A percentile compares a stretch with the other conserved stretches of the same genome.
phyloP scores from a whole-genome alignment of 2,113 vertebrate species.

The Triplophysa siluroides region DNA sequence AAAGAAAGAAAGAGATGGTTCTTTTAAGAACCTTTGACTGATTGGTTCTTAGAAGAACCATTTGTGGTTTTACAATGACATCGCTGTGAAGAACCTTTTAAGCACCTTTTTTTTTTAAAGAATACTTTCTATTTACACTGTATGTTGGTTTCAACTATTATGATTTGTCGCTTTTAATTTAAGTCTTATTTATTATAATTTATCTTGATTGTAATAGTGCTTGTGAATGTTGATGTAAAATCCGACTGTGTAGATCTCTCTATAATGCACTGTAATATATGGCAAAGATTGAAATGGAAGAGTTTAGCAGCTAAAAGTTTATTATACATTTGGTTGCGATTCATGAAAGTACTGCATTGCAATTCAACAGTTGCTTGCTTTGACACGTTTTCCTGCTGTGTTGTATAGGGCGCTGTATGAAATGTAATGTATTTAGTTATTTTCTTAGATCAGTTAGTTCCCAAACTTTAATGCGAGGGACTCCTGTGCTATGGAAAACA shows the following conservation, averaged over 20 bases:
- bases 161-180: not conserved
- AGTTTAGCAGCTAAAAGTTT: not conserved
- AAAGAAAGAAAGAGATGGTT: no score
- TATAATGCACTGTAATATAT: not conserved
- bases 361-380: not conserved
- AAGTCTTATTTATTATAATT: not conserved
- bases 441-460: no score
- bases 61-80: no score
- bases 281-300: not conserved
- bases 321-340: not conserved
- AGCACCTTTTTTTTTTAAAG: no score
- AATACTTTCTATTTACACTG: not conserved
- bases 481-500: no score
- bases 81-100: no score
- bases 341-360: not conserved
- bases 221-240: constrained; percentile 7
- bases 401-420: not conserved
- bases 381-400: not conserved
- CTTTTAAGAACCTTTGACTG: no score
- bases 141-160: not conserved
- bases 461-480: no score
- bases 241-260: not conserved
- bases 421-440: no score
- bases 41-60: no score
- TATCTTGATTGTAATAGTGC: constrained; percentile 4